phyloP scores from a whole-genome alignment of 2,888 invertebrate species.

The Lysandra bellargus region DNA sequence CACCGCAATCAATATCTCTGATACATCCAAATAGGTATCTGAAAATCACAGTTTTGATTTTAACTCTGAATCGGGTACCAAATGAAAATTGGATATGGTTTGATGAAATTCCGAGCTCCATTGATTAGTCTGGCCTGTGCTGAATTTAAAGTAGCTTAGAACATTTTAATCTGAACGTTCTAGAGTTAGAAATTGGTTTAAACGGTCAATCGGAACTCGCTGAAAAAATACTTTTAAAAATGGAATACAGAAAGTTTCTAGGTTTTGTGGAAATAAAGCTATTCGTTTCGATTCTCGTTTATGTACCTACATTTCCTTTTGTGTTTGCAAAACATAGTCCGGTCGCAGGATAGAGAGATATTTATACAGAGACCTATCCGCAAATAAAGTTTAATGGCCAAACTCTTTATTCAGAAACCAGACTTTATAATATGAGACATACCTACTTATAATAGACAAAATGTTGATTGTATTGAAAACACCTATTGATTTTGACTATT shows the following conservation, averaged over 20 bases:
- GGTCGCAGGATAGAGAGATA: neutral
- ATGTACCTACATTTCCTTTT: neutral
- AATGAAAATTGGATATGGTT: conserved; percentile 25
- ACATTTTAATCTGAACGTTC: conserved; percentile 20
- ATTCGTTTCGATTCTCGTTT: neutral
- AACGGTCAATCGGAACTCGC: neutral
- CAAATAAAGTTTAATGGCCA: neutral
- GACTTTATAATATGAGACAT: too few species aligned
- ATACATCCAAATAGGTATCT: neutral
- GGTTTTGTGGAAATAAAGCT: neutral
- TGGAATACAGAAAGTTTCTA: neutral
- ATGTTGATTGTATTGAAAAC: too few species aligned
- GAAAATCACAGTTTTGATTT: conserved; percentile 15
- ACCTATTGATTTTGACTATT: too few species aligned
- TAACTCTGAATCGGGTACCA: conserved; percentile 11
- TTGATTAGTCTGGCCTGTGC: conserved; percentile 14
- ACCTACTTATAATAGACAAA: too few species aligned
- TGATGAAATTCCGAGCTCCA: conserved; percentile 5
- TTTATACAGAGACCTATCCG: too few species aligned
- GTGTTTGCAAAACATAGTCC: neutral
- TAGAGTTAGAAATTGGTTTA: conserved; percentile 12
- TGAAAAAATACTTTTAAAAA: neutral
- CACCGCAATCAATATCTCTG: neutral
- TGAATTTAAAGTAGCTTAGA: conserved; percentile 24
- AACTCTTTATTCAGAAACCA: neutral